Percentiles rank a stretch among this genome's conserved stretches.
phyloP scores from a whole-genome alignment of 2,888 invertebrate species.

The Apamea crenata region DNA sequence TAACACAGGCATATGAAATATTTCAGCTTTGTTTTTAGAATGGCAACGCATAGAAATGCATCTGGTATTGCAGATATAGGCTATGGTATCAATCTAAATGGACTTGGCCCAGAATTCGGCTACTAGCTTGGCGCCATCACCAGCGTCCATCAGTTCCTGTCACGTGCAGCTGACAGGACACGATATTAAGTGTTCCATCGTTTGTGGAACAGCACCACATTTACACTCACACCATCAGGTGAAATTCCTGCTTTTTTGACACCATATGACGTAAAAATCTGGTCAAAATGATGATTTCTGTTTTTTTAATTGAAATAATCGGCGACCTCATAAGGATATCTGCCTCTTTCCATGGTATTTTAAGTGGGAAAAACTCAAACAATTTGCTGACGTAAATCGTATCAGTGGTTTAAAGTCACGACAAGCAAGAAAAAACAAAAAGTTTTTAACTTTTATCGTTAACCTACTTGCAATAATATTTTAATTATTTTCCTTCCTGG shows the following conservation, averaged over 20 bases:
- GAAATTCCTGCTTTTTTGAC: background rate
- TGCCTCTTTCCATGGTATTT: background rate
- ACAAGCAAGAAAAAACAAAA: background rate
- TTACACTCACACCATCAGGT: no score
- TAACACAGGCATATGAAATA: background rate
- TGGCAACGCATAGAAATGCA: no score
- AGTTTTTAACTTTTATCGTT: background rate
- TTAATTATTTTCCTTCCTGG: slow-evolving; percentile 20
- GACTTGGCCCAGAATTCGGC: no score
- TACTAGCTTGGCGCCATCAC: no score
- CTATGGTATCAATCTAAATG: no score
- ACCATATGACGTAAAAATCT: background rate
- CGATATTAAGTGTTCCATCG: no score
- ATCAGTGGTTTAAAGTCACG: background rate
- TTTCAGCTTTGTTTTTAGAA: background rate
- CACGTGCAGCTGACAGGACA: no score
- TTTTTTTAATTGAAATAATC: background rate
- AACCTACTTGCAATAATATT: slow-evolving; percentile 12
- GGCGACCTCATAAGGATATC: background rate
- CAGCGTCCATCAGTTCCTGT: no score
- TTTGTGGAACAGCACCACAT: no score
- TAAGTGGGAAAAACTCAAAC: background rate
- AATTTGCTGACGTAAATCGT: background rate
- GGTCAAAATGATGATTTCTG: background rate
- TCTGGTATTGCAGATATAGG: background rate